phyloP scores from a whole-genome alignment of 1,140 invertebrate species.

The Paralvinella palmiformis region DNA sequence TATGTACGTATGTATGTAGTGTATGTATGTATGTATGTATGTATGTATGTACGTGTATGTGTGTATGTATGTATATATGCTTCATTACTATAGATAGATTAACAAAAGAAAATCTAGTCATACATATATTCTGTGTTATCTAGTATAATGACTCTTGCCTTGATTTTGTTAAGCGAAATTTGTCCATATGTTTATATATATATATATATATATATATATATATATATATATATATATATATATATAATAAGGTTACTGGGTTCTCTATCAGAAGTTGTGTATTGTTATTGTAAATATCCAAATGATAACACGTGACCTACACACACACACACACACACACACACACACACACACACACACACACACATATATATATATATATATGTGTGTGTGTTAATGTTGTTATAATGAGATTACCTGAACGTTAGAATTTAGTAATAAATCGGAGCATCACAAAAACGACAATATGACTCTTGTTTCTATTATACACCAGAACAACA shows the following conservation, averaged over 20 bases:
- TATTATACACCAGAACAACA: no score
- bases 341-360: slow-evolving; percentile 11
- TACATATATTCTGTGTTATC: no score
- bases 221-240: not conserved
- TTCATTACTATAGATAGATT: no score
- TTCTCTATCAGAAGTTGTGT: not conserved
- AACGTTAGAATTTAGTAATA: no score
- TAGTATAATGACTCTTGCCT: no score
- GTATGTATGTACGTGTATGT: not conserved
- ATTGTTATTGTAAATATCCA: not conserved
- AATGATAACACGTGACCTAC: not conserved
- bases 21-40: not conserved
- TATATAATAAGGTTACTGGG: no score
- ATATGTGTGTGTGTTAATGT: no score
- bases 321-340: slow-evolving; percentile 11
- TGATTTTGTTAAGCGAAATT: no score
- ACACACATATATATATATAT: slow-evolving; percentile 1
- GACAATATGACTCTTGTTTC: no score
- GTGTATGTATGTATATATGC: not conserved
- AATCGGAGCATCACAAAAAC: no score
- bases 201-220: not conserved
- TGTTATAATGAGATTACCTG: no score
- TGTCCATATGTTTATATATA: not conserved
- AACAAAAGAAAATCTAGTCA: no score
- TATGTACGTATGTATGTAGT: not conserved